Conservation (phyloP, 1,140 invertebrate species). For the Drosophila repletoides region DNA sequence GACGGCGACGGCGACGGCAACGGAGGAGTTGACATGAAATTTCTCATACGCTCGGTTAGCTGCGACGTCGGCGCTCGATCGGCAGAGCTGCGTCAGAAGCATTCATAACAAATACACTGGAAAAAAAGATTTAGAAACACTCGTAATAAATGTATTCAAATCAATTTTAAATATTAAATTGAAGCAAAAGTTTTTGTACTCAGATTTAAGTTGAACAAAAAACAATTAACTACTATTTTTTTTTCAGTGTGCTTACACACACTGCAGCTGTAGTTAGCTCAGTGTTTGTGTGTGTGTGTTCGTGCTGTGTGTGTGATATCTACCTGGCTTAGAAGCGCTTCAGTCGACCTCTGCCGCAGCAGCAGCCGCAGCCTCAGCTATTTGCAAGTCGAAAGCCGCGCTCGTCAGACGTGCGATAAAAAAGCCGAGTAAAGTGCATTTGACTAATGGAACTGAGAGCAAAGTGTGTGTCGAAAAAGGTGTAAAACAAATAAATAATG, state of each 20-base stretch:
- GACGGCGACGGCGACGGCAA: slow-evolving; percentile 20
- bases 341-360: slow-evolving; percentile 21
- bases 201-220: no score
- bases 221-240: no score
- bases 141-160: no score
- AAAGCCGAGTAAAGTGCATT: slow-evolving; percentile 55
- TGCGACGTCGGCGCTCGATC: slow-evolving; percentile 40
- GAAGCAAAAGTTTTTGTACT: no score
- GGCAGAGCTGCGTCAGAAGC: slow-evolving; percentile 34
- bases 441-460: slow-evolving; percentile 42
- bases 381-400: slow-evolving; percentile 65
- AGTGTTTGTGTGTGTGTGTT: slow-evolving; percentile 6
- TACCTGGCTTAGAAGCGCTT: slow-evolving; percentile 48
- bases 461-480: slow-evolving; percentile 11
- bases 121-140: no score
- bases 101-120: slow-evolving; percentile 53
- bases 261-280: background rate
- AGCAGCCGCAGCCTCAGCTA: slow-evolving; percentile 42
- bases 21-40: slow-evolving; percentile 47
- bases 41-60: slow-evolving; percentile 53
- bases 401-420: slow-evolving; percentile 51
- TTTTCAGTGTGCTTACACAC: slow-evolving; percentile 41
- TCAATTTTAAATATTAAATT: no score
- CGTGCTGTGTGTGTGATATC: slow-evolving; percentile 15
- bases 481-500: background rate